phyloP scores from a whole-genome alignment of 2,113 vertebrate species.

The Monopterus albus region DNA sequence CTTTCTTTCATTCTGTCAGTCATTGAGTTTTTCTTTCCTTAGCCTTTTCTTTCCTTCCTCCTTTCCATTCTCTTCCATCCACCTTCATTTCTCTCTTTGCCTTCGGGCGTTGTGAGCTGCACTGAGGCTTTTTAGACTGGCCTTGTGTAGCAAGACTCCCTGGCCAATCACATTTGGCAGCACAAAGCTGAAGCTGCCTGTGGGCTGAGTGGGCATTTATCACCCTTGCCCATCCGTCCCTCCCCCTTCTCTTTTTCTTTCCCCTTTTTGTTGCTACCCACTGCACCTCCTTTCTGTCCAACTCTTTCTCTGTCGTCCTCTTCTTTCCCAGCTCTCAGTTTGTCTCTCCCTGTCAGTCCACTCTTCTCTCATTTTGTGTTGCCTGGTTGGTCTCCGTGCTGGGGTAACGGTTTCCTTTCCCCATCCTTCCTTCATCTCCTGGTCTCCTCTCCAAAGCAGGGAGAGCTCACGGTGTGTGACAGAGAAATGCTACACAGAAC shows the following conservation, averaged over 20 bases:
- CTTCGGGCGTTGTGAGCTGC: constrained; percentile 17
- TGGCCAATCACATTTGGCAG: constrained; percentile 21
- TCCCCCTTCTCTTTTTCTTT: background rate
- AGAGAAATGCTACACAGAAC: no score
- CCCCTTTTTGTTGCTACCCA: background rate
- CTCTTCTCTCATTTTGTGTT: background rate
- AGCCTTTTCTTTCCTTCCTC: background rate
- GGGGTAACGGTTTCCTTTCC: constrained; percentile 14
- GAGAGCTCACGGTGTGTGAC: background rate
- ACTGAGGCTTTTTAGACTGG: constrained; percentile 7
- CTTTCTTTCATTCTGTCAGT: background rate
- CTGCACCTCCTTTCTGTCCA: background rate
- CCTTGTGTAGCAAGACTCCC: constrained; percentile 10
- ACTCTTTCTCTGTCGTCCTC: background rate
- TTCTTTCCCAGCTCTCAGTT: background rate
- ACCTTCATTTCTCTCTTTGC: background rate
- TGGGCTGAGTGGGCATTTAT: constrained; percentile 38
- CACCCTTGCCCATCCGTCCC: background rate
- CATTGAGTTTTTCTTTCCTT: background rate
- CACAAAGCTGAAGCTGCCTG: constrained; percentile 31
- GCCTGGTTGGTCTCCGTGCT: background rate
- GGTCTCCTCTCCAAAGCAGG: constrained; percentile 8
- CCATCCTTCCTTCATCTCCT: background rate
- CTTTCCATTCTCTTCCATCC: background rate
- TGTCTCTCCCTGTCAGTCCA: background rate